Conservation (phyloP, 2,888 invertebrate genomes). For the Drosophila mimetica region DNA sequence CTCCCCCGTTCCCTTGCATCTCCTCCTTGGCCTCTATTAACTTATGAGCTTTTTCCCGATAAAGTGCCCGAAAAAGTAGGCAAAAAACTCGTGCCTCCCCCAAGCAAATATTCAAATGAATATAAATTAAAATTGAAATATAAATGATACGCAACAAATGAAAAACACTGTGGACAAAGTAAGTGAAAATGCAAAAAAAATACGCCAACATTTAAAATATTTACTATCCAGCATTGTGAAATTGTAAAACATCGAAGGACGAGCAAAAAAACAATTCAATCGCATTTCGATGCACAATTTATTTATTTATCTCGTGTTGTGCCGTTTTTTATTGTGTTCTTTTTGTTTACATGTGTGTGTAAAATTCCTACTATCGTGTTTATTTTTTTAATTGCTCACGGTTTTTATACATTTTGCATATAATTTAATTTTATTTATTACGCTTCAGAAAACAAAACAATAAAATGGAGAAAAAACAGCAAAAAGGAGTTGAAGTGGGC, state of each 20-base stretch:
- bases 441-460: conserved; percentile 28
- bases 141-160: conserved; percentile 60
- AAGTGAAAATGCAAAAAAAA: conserved; percentile 1
- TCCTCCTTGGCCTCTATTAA: conserved; percentile 32
- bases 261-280: conserved; percentile 53
- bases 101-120: conserved; percentile 52
- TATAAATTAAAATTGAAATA: conserved; percentile 76
- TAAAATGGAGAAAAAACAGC: conserved; percentile 32
- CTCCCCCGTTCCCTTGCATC: neutral
- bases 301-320: conserved; percentile 60
- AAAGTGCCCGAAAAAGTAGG: conserved; percentile 19
- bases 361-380: conserved; percentile 67
- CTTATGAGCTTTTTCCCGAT: conserved; percentile 35
- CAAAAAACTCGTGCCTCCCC: neutral
- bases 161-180: conserved; percentile 30
- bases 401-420: conserved; percentile 60
- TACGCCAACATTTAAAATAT: conserved; percentile 64
- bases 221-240: conserved; percentile 65
- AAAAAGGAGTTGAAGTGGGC: conserved; percentile 31
- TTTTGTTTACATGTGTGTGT: conserved; percentile 33
- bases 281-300: conserved; percentile 59
- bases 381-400: conserved; percentile 72
- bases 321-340: conserved; percentile 28
- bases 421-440: conserved; percentile 79
- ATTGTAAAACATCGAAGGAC: conserved; percentile 72